Conservation (phyloP, 2,797 vertebrate genomes). For the Labeo calbasu region DNA sequence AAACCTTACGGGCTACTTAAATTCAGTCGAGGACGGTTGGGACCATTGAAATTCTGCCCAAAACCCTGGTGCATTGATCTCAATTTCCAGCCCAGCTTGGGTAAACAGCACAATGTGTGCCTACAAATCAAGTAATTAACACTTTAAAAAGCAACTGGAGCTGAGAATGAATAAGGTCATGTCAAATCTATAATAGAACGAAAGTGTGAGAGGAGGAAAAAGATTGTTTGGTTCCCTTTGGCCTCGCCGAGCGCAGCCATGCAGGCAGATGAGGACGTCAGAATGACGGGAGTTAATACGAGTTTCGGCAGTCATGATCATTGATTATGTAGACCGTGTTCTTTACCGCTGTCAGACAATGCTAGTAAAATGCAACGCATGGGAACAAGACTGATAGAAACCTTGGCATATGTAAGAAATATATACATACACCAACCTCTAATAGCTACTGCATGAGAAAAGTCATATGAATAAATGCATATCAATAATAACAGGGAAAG, state of each 20-base stretch:
- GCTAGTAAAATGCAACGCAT: not conserved
- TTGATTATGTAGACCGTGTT: slow-evolving; percentile 27
- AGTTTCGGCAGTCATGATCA: slow-evolving; percentile 21
- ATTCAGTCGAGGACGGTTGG: slow-evolving; percentile 66
- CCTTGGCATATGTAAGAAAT: slow-evolving; percentile 2
- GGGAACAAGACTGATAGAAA: not conserved
- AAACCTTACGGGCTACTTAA: slow-evolving; percentile 65
- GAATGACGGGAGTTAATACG: not conserved
- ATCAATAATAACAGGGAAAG: not conserved
- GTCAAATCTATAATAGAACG: slow-evolving; percentile 62
- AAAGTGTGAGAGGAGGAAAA: slow-evolving; percentile 56
- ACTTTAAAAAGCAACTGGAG: slow-evolving; percentile 72
- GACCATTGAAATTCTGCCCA: slow-evolving; percentile 73
- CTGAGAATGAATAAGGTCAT: slow-evolving; percentile 68
- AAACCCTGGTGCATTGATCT: slow-evolving; percentile 74
- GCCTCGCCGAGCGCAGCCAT: slow-evolving; percentile 43
- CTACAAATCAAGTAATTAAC: slow-evolving; percentile 82
- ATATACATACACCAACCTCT: not conserved
- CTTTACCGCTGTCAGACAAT: slow-evolving; percentile 13
- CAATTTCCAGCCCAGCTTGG: slow-evolving; percentile 72
- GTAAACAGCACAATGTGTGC: slow-evolving; percentile 76
- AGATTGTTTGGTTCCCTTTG: slow-evolving; percentile 53
- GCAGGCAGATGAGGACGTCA: slow-evolving; percentile 26
- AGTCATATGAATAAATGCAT: slow-evolving; percentile 30
- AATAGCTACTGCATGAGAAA: slow-evolving; percentile 19